phyloP scores from a whole-genome alignment of 2,113 vertebrate genomes.

The Cyanoderma ruficeps region DNA sequence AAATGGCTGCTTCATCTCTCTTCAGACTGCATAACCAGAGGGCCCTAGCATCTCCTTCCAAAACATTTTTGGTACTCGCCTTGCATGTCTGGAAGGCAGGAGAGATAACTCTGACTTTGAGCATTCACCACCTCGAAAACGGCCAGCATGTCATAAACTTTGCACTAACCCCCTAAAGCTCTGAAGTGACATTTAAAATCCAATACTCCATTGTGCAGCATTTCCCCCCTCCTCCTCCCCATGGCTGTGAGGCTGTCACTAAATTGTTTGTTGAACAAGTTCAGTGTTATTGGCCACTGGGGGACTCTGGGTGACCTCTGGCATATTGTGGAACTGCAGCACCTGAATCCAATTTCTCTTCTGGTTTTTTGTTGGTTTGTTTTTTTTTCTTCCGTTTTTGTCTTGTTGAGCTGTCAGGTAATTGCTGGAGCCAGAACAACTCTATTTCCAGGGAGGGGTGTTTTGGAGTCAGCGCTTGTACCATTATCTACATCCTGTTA shows the following conservation, averaged over 20 bases:
- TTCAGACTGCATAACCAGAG: not conserved
- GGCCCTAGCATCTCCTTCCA: not conserved
- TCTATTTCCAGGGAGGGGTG: not conserved
- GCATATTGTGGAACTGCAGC: constrained; percentile 27
- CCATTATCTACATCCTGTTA: not conserved
- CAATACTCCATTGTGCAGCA: constrained; percentile 34
- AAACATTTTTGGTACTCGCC: not conserved
- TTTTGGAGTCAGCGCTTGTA: not conserved
- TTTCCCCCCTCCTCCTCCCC: not conserved
- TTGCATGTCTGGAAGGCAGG: not conserved
- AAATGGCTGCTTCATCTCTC: not conserved
- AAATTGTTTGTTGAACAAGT: constrained; percentile 65
- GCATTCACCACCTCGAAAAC: not conserved
- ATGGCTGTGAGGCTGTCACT: not conserved
- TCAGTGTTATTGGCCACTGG: constrained; percentile 56
- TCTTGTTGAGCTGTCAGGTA: constrained; percentile 44
- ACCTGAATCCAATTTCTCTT: constrained; percentile 50
- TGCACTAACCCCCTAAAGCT: constrained; percentile 18
- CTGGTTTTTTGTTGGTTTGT: not conserved
- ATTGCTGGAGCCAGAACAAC: constrained; percentile 1
- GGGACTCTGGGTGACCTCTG: constrained; percentile 54
- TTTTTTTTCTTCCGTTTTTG: not conserved
- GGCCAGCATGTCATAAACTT: not conserved
- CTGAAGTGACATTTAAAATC: constrained; percentile 63
- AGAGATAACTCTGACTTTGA: not conserved